Evolutionary conservation across 2,797 vertebrate genomes (phyloP).

Genomic region (Capromys pilorides): DNA sequence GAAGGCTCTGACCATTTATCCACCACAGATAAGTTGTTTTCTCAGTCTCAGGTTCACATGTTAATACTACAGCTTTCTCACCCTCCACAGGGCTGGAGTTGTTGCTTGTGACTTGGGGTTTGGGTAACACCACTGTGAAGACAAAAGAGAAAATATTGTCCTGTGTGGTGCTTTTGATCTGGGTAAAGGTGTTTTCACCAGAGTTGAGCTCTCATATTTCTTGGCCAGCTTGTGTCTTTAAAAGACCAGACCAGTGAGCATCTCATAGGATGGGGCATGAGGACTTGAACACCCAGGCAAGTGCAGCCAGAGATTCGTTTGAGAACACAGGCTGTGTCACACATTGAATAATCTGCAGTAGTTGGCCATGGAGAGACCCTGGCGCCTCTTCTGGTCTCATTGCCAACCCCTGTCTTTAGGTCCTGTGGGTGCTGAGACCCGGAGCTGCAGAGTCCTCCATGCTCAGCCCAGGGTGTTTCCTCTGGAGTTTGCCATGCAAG

Average conservation of each 20-base stretch:
- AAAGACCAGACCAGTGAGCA: not conserved
- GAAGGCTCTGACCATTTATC: not conserved
- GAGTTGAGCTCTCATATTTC: not conserved
- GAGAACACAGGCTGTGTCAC: not conserved
- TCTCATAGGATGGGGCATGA: not conserved
- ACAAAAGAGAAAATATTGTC: not conserved
- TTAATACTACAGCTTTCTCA: not conserved
- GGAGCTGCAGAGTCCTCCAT: not conserved
- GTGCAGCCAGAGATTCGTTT: fast-evolving
- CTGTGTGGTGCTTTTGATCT: not conserved
- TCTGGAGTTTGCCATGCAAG: not conserved
- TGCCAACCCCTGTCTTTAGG: not conserved
- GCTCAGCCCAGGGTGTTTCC: not conserved
- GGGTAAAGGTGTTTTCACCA: not conserved
- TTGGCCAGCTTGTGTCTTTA: not conserved
- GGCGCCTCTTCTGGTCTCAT: not conserved
- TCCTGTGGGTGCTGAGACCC: not conserved
- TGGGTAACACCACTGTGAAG: not conserved
- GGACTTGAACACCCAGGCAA: not conserved
- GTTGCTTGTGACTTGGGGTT: not conserved
- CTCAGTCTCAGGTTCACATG: not conserved
- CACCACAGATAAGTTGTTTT: not conserved
- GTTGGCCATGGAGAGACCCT: not conserved
- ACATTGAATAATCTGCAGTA: not conserved
- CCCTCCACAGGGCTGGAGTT: not conserved